These are phyloP conservation scores for Aethes cnicana DNA, from an alignment of 2,888 invertebrate genomes.

Conservation along the genomic window DNA sequence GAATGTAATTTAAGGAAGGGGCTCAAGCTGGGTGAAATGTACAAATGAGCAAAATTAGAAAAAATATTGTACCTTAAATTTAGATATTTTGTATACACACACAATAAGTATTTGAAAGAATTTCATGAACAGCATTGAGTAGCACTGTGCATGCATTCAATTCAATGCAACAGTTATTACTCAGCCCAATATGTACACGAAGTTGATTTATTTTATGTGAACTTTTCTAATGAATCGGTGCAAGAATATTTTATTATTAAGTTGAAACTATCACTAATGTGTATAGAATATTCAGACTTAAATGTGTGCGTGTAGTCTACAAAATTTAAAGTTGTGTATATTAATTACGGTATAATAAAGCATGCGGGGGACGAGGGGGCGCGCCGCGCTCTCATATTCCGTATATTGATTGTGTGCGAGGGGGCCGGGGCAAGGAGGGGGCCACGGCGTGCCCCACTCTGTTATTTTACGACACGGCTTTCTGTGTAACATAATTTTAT, in stretches of 20 bases:
- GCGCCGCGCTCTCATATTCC: slow-evolving; percentile 83
- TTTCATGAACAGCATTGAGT: not conserved
- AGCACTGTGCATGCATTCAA: slow-evolving; percentile 2
- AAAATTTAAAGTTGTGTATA: slow-evolving; percentile 76
- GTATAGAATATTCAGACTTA: slow-evolving; percentile 39
- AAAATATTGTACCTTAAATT: slow-evolving; percentile 6
- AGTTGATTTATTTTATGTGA: not conserved
- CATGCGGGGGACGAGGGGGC: slow-evolving; percentile 81
- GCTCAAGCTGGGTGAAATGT: slow-evolving; percentile 50
- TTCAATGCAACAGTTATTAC: slow-evolving; percentile 1
- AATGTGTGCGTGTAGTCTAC: slow-evolving; percentile 61
- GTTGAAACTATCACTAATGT: slow-evolving; percentile 11
- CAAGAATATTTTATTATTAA: slow-evolving; percentile 9
- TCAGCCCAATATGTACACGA: slow-evolving; percentile 1
- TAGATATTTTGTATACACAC: not conserved
- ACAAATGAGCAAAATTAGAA: slow-evolving; percentile 33
- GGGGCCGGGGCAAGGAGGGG: slow-evolving; percentile 80
- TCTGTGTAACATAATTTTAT: slow-evolving; percentile 83
- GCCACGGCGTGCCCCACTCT: slow-evolving; percentile 83
- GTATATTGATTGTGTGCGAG: slow-evolving; percentile 83
- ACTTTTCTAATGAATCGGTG: slow-evolving; percentile 9
- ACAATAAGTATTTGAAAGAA: not conserved
- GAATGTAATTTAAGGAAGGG: slow-evolving; percentile 57
- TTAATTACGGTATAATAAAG: slow-evolving; percentile 83
- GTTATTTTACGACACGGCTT: slow-evolving; percentile 83